Percentiles rank a stretch among this genome's conserved stretches.
phyloP scores from a whole-genome alignment of 2,113 vertebrate species.

The Coturnix japonica region DNA sequence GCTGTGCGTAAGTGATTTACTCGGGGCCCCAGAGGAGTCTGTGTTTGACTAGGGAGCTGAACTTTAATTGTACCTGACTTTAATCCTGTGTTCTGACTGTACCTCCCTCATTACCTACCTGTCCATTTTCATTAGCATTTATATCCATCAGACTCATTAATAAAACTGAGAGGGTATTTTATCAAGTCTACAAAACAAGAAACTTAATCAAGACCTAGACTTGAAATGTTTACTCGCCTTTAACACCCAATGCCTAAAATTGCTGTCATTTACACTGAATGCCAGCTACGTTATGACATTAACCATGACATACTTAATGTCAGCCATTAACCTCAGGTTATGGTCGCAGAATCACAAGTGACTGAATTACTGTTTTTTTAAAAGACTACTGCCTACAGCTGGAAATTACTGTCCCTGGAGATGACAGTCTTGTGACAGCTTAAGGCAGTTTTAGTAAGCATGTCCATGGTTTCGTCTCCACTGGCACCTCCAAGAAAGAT shows the following conservation, averaged over 20 bases:
- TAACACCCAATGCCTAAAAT: background rate
- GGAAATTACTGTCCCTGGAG: background rate
- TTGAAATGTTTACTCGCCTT: slow-evolving; percentile 6
- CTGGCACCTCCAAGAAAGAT: background rate
- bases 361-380: background rate
- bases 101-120: slow-evolving; percentile 57
- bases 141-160: slow-evolving; percentile 54
- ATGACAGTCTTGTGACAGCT: background rate
- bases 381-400: background rate
- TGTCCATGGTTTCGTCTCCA: background rate
- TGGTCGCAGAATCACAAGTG: slow-evolving; percentile 20
- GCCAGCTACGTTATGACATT: background rate
- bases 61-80: slow-evolving; percentile 63
- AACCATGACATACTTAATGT: slow-evolving; percentile 11
- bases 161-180: slow-evolving; percentile 29
- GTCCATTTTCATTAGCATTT: slow-evolving; percentile 59
- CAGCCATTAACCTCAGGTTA: slow-evolving; percentile 29
- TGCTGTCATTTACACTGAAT: slow-evolving; percentile 13
- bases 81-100: slow-evolving; percentile 45
- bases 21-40: slow-evolving; percentile 43
- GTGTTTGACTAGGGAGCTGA: slow-evolving; percentile 55
- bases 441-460: background rate
- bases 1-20: slow-evolving; percentile 49
- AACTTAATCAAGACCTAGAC: background rate
- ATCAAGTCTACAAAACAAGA: slow-evolving; percentile 26